Conservation (phyloP, 1,140 invertebrate genomes). For the Helicoverpa zea region DNA sequence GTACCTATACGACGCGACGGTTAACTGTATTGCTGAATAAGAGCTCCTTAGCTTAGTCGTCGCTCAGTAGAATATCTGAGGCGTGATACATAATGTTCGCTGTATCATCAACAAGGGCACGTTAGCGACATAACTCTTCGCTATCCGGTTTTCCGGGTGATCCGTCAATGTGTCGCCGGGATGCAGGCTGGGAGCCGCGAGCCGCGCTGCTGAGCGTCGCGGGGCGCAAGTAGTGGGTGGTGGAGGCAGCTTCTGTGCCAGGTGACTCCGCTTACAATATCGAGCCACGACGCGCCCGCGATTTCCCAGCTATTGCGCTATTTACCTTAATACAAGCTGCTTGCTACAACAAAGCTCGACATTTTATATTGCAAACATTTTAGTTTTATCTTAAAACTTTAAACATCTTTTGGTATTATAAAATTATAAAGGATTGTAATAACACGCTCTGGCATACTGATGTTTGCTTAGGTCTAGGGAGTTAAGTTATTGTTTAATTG, state of each 20-base stretch:
- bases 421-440: not conserved
- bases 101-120: not conserved
- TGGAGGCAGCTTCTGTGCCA: not conserved
- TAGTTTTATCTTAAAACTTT: not conserved
- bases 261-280: conserved; percentile 17
- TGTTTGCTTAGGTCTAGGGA: not conserved
- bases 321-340: conserved; percentile 12
- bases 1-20: too few species aligned
- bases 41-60: too few species aligned
- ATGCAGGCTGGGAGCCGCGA: not conserved
- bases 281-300: not conserved
- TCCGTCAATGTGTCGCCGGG: conserved; percentile 27
- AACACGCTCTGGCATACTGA: not conserved
- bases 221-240: not conserved
- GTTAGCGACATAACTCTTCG: conserved; percentile 11
- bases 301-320: conserved; percentile 1
- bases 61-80: too few species aligned
- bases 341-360: not conserved
- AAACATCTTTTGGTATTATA: not conserved
- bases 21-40: too few species aligned
- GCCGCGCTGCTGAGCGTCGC: not conserved
- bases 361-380: conserved; percentile 5
- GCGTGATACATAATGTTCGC: not conserved
- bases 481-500: too few species aligned
- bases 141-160: conserved; percentile 10